Conservation (phyloP, 2,113 vertebrate species). For the Nerophis lumbriciformis region DNA sequence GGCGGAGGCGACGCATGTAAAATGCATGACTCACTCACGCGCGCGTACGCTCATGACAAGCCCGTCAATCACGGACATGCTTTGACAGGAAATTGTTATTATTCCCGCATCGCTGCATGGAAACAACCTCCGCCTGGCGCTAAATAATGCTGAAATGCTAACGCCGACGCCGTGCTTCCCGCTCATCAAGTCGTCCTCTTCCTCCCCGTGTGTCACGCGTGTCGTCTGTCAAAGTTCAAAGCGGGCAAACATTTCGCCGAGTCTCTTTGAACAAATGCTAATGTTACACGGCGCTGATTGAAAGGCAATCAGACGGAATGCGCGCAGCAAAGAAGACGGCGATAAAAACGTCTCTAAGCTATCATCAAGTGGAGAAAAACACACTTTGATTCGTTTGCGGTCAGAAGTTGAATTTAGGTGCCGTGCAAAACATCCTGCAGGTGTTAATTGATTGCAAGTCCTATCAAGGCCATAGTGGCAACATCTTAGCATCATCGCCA, state of each 20-base stretch:
- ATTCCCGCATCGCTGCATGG: neutral
- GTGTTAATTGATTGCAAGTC: too few species aligned
- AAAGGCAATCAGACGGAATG: slow-evolving; percentile 58
- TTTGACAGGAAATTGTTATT: slow-evolving; percentile 16
- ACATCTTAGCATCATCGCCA: too few species aligned
- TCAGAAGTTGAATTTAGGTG: too few species aligned
- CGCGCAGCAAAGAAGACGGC: slow-evolving; percentile 50
- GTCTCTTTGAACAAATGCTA: slow-evolving; percentile 65
- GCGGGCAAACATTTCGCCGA: slow-evolving; percentile 40
- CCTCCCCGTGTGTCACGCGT: slow-evolving; percentile 45
- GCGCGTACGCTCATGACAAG: slow-evolving; percentile 23
- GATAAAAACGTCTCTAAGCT: neutral
- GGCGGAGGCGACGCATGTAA: slow-evolving; percentile 35
- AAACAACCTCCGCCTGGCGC: neutral
- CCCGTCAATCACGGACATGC: slow-evolving; percentile 29
- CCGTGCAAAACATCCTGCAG: too few species aligned
- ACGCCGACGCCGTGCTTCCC: neutral
- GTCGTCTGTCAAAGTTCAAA: slow-evolving; percentile 68
- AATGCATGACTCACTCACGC: slow-evolving; percentile 53
- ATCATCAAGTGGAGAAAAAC: slow-evolving; percentile 20
- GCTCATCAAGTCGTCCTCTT: slow-evolving; percentile 55
- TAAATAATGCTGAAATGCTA: neutral
- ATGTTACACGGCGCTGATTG: slow-evolving; percentile 50
- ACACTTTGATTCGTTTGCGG: neutral
- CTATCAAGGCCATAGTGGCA: too few species aligned